phyloP scores from a whole-genome alignment of 92 coral and sea anemone species.

The Hydrozoanthus gracilis region DNA sequence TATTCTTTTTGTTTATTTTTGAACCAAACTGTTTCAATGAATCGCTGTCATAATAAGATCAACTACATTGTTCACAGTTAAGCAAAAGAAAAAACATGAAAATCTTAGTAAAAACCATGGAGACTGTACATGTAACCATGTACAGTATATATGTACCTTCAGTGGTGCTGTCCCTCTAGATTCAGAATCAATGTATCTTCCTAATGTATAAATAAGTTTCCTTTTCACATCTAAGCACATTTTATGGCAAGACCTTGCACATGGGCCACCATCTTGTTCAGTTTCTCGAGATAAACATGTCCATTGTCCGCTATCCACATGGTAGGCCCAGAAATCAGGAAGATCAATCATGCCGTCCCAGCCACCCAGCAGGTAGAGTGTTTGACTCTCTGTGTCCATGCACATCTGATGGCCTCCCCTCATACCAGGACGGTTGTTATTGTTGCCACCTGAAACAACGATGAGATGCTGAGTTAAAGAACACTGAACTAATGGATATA shows the following conservation, averaged over 20 bases:
- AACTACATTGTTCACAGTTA: too few relatives aligned
- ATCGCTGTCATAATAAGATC: too few relatives aligned
- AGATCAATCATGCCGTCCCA: conserved; percentile 96
- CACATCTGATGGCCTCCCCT: conserved; percentile 99
- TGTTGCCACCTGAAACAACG: conserved; percentile 40
- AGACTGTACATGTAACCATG: background rate
- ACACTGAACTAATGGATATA: too few relatives aligned
- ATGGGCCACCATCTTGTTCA: conserved; percentile 96
- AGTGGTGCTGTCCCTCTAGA: conserved; percentile 82
- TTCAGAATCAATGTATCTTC: conserved; percentile 95
- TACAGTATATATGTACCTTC: conserved; percentile 67
- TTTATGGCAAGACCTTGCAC: conserved; percentile 97
- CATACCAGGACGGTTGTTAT: conserved; percentile 88
- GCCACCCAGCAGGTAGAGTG: conserved; percentile 91
- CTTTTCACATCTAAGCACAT: conserved; percentile 90
- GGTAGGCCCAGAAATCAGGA: conserved; percentile 94
- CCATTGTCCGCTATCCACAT: conserved; percentile 79
- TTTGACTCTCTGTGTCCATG: conserved; percentile 89
- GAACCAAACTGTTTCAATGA: too few relatives aligned
- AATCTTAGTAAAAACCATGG: background rate
- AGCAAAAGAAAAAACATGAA: too few relatives aligned
- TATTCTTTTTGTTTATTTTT: too few relatives aligned
- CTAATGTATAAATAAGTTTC: conserved; percentile 90
- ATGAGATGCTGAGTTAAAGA: too few relatives aligned
- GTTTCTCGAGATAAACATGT: conserved; percentile 84